These are phyloP conservation scores for Resseliella maxima DNA, from an alignment of 2,888 invertebrate species.

Conservation along the genomic window DNA sequence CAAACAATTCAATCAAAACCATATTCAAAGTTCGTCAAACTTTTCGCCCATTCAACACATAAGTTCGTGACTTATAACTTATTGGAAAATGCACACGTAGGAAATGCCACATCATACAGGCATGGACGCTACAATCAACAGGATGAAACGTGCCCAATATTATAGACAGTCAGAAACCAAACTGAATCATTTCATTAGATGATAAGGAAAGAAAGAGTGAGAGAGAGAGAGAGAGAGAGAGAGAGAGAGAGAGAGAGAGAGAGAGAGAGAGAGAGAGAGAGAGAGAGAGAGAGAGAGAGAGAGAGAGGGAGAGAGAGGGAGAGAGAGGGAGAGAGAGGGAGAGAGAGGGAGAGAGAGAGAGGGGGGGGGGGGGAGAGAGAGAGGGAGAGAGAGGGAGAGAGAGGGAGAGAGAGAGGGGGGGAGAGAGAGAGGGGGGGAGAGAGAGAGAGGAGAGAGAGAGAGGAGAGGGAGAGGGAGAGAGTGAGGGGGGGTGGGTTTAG, in stretches of 20 bases:
- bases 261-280: too few species aligned
- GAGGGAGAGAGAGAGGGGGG: too few species aligned
- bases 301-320: too few species aligned
- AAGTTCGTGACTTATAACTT: constrained; percentile 33
- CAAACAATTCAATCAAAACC: constrained; percentile 53
- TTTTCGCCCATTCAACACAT: constrained; percentile 2
- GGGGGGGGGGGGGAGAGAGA: too few species aligned
- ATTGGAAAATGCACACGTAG: constrained; percentile 9
- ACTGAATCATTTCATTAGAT: neutral
- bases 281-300: too few species aligned
- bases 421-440: too few species aligned
- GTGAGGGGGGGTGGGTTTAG: too few species aligned
- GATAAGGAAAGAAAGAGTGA: neutral
- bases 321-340: too few species aligned
- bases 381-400: too few species aligned
- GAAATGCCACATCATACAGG: neutral
- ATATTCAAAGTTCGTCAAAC: constrained; percentile 28
- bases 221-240: neutral
- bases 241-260: neutral
- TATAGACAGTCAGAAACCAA: neutral
- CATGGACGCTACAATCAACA: neutral
- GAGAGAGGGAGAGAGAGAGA: too few species aligned
- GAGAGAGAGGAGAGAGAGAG: too few species aligned
- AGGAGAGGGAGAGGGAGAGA: too few species aligned
- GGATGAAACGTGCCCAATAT: constrained; percentile 27